These are phyloP conservation scores for Cuniculus paca DNA, from an alignment of 2,797 vertebrate genomes.

Conservation along the genomic window DNA sequence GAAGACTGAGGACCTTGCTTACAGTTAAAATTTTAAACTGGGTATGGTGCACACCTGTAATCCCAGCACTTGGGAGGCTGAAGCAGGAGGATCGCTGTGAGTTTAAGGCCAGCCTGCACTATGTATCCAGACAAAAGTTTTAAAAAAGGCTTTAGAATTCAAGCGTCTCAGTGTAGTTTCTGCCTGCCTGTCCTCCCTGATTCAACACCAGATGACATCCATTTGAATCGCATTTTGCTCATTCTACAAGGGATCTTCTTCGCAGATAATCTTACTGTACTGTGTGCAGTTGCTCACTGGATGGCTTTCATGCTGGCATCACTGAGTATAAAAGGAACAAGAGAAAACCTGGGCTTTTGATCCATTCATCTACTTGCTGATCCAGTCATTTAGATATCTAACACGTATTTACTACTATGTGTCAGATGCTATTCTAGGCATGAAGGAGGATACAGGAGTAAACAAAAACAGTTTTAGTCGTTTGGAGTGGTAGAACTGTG, in stretches of 20 bases:
- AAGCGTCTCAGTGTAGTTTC: neutral
- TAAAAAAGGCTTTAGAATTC: neutral
- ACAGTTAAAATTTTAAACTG: neutral
- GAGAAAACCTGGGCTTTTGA: neutral
- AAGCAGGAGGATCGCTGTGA: neutral
- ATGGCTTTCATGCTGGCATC: neutral
- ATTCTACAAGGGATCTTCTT: neutral
- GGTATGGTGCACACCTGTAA: neutral
- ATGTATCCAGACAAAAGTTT: neutral
- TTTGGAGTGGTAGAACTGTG: neutral
- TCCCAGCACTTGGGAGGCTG: neutral
- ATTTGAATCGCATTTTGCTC: neutral
- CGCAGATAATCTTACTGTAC: neutral
- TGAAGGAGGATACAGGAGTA: neutral
- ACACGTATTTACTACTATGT: neutral
- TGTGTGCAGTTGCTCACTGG: neutral
- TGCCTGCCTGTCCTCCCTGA: neutral
- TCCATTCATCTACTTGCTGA: neutral
- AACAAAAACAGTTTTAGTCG: neutral
- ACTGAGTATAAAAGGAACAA: neutral
- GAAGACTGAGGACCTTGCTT: neutral
- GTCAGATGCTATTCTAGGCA: neutral
- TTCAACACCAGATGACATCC: neutral
- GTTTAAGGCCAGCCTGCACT: neutral
- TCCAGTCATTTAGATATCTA: neutral